These are phyloP conservation scores for Lophotriccus pileatus DNA, from an alignment of 2,797 vertebrate genomes.

Conservation along the genomic window DNA sequence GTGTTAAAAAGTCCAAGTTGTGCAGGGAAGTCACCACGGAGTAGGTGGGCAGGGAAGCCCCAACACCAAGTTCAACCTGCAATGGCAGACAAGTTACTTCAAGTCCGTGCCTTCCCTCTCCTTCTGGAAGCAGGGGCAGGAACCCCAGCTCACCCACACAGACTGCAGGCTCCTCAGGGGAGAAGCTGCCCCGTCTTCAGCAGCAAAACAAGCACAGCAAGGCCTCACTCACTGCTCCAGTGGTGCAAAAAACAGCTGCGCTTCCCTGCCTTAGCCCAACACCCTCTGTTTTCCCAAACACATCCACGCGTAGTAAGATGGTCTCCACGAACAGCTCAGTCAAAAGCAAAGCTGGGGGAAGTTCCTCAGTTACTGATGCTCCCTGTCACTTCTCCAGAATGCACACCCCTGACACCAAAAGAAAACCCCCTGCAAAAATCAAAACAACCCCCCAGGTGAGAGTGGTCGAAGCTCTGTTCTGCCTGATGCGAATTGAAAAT, in stretches of 20 bases:
- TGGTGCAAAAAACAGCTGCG: not conserved
- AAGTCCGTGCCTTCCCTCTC: not conserved
- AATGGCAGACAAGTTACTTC: not conserved
- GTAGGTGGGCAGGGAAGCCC: not conserved
- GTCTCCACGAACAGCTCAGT: not conserved
- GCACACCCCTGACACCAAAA: not conserved
- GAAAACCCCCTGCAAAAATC: not conserved
- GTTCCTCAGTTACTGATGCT: not conserved
- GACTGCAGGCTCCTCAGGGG: not conserved
- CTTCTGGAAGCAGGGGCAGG: not conserved
- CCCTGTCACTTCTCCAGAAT: not conserved
- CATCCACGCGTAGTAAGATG: accelerated
- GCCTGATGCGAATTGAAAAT: not conserved
- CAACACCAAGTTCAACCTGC: not conserved
- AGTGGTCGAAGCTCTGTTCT: not conserved
- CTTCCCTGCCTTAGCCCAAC: not conserved
- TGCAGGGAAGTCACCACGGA: not conserved
- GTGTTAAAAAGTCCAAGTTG: not conserved
- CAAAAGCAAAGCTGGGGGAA: not conserved
- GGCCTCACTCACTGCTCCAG: not conserved
- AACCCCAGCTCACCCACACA: accelerated
- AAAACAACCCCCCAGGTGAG: not conserved
- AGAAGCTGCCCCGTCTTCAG: not conserved
- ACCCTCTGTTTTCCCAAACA: not conserved
- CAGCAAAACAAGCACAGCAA: not conserved